Conservation (phyloP, 2,113 vertebrate genomes). For the Carassius gibelio region DNA sequence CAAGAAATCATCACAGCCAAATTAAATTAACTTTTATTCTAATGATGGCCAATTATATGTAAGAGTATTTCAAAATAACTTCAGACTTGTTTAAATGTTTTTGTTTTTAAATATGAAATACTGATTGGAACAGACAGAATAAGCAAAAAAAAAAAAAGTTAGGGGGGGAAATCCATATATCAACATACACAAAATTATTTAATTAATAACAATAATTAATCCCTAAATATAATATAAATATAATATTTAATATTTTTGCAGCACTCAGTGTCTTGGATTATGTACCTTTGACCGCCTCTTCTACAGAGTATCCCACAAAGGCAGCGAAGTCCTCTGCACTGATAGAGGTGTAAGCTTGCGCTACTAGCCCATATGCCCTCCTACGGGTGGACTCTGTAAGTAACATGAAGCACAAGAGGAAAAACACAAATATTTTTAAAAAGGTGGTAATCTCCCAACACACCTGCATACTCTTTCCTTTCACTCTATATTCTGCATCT, state of each 20-base stretch:
- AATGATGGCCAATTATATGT: neutral
- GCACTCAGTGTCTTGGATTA: neutral
- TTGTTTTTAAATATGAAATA: too few species aligned
- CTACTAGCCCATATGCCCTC: slow-evolving; percentile 88
- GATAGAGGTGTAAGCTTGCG: slow-evolving; percentile 95
- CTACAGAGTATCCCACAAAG: slow-evolving; percentile 93
- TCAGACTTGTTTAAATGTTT: neutral
- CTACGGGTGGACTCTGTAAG: slow-evolving; percentile 85
- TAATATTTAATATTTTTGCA: too few species aligned
- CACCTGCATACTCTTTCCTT: neutral
- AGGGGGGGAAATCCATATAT: too few species aligned
- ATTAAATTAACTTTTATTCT: neutral
- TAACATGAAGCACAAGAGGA: slow-evolving; percentile 11
- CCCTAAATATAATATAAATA: too few species aligned
- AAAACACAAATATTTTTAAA: neutral
- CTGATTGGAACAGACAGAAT: too few species aligned
- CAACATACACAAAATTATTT: too few species aligned
- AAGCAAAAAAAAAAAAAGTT: neutral
- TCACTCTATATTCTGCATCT: neutral
- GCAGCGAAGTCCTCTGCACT: slow-evolving; percentile 91
- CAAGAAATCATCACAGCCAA: neutral
- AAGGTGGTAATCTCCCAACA: neutral
- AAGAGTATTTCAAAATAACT: neutral
- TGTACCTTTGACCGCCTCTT: slow-evolving; percentile 94
- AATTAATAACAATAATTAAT: too few species aligned